A percentile compares a stretch with the other conserved stretches of the same genome.
phyloP scores from a whole-genome alignment of 2,888 invertebrate species.

The Prionchulus punctatus region DNA sequence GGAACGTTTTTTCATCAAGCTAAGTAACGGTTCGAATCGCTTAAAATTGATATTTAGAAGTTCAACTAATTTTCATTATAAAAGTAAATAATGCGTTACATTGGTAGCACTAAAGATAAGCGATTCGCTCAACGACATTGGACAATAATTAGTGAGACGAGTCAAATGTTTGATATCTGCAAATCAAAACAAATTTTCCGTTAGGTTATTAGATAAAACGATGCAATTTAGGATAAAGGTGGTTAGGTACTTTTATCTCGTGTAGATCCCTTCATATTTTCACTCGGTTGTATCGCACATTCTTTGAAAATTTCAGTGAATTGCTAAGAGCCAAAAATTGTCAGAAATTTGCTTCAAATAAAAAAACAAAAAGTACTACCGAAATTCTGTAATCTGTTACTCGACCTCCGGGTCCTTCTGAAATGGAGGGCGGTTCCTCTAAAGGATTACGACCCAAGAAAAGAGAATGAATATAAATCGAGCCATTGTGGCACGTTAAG shows the following conservation, averaged over 20 bases:
- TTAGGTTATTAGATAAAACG: background rate
- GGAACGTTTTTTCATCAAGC: slow-evolving; percentile 11
- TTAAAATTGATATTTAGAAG: background rate
- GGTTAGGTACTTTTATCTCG: background rate
- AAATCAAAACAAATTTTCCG: background rate
- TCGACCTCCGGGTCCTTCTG: slow-evolving; percentile 79
- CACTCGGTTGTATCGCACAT: background rate
- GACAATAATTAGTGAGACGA: slow-evolving; percentile 9
- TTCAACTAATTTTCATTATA: slow-evolving; percentile 4
- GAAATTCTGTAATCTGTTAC: slow-evolving; percentile 72
- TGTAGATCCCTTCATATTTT: background rate
- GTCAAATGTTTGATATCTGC: background rate
- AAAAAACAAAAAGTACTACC: slow-evolving; percentile 18
- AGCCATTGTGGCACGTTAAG: slow-evolving; percentile 79
- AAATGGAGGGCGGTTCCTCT: slow-evolving; percentile 85
- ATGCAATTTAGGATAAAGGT: too few species aligned
- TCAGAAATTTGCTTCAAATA: background rate
- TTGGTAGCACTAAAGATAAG: slow-evolving; percentile 8
- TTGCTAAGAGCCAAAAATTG: slow-evolving; percentile 6
- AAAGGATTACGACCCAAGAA: slow-evolving; percentile 64
- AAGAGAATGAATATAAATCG: slow-evolving; percentile 82
- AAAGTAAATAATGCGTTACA: background rate
- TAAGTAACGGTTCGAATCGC: slow-evolving; percentile 11
- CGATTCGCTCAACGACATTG: slow-evolving; percentile 9
- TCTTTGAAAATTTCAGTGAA: background rate